phyloP scores from a whole-genome alignment of 2,797 vertebrate genomes.

The Propithecus perrieri region DNA sequence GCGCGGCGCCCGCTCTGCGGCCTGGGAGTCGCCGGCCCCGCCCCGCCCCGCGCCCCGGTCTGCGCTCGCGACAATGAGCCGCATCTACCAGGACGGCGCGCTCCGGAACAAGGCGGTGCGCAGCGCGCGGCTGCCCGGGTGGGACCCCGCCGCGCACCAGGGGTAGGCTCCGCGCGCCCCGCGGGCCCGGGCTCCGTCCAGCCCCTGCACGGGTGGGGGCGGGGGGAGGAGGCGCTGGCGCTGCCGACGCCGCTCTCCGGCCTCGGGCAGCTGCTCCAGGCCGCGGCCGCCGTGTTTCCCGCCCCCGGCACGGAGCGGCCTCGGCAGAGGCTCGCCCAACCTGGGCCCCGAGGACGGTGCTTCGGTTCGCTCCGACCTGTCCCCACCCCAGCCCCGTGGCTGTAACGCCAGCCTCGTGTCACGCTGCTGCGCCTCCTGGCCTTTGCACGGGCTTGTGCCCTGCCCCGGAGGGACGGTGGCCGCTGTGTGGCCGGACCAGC shows the following conservation, averaged over 20 bases:
- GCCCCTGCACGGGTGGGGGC: no score
- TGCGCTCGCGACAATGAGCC: constrained; percentile 86
- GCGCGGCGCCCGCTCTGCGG: not conserved
- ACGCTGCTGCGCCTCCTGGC: not conserved
- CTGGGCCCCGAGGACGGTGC: not conserved
- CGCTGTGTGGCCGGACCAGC: not conserved
- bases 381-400: not conserved
- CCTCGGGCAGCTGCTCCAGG: not conserved
- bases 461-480: not conserved
- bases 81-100: constrained; percentile 89
- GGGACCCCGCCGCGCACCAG: constrained; percentile 85
- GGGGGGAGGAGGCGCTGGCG: not conserved
- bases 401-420: not conserved
- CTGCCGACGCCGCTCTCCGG: not conserved
- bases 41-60: not conserved
- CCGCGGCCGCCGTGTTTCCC: no score
- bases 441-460: not conserved
- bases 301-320: fast-evolving
- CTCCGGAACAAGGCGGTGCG: constrained; percentile 89
- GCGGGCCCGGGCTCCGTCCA: no score
- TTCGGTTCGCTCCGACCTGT: not conserved
- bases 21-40: fast-evolving
- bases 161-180: constrained; percentile 82
- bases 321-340: not conserved
- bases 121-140: constrained; percentile 83